phyloP scores from a whole-genome alignment of 1,140 invertebrate genomes.

The Trinorchestia longiramus region DNA sequence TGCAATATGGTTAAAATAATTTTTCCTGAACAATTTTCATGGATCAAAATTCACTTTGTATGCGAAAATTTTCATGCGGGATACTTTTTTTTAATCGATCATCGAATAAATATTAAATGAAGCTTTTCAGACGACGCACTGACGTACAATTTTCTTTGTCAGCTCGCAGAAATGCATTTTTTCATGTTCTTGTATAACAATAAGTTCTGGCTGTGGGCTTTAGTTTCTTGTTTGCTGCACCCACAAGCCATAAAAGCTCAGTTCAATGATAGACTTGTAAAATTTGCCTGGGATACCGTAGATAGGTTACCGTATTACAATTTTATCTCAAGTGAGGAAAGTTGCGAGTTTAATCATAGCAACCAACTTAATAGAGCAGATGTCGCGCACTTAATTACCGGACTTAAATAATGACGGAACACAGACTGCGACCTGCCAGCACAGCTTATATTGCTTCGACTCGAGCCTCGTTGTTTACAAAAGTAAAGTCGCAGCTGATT shows the following conservation, averaged over 20 bases:
- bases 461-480: not conserved
- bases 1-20: not conserved
- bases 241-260: not conserved
- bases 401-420: not conserved
- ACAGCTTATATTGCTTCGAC: not conserved
- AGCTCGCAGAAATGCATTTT: too few species aligned
- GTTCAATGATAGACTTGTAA: not conserved
- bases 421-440: not conserved
- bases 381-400: slow-evolving; percentile 21
- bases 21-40: not conserved
- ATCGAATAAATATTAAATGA: too few species aligned
- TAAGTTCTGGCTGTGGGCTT: too few species aligned
- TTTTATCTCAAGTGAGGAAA: not conserved
- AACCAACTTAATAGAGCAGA: not conserved
- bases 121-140: too few species aligned
- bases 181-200: too few species aligned
- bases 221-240: not conserved
- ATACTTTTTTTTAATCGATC: too few species aligned
- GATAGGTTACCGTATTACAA: not conserved
- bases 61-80: too few species aligned
- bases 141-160: too few species aligned
- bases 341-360: not conserved
- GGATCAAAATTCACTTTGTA: too few species aligned
- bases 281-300: not conserved
- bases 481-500: not conserved